phyloP scores from a whole-genome alignment of 2,888 invertebrate genomes.

The Mesoligia furuncula region DNA sequence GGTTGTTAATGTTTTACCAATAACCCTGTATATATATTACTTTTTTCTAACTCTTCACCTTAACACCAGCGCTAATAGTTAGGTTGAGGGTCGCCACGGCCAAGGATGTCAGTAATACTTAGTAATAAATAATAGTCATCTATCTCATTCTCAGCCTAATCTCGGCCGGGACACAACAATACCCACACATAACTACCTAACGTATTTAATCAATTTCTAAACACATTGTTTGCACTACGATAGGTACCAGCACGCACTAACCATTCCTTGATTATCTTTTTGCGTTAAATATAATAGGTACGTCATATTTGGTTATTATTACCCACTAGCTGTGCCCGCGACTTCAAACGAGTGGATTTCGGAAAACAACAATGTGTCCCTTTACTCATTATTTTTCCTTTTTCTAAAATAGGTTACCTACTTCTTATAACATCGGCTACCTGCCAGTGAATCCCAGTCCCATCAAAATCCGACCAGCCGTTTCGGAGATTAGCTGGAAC shows the following conservation, averaged over 20 bases:
- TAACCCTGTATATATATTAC: too few relatives aligned
- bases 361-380: background rate
- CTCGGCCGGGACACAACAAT: constrained; percentile 43
- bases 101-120: constrained; percentile 47
- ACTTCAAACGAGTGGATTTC: background rate
- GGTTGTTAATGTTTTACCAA: too few relatives aligned
- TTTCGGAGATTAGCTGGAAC: background rate
- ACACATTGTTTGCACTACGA: constrained; percentile 43
- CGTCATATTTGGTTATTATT: background rate
- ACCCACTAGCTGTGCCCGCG: background rate
- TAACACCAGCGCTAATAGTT: constrained; percentile 16
- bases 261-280: constrained; percentile 4
- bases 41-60: constrained; percentile 4
- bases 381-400: background rate
- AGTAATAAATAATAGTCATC: constrained; percentile 56
- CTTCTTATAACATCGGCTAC: background rate
- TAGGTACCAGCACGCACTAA: background rate
- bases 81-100: constrained; percentile 16
- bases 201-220: constrained; percentile 53
- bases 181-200: constrained; percentile 38
- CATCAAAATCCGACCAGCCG: background rate
- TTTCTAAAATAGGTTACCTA: background rate
- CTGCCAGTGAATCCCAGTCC: background rate
- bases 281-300: background rate
- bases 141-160: constrained; percentile 37